These are phyloP conservation scores for Eutolmus rufibarbis DNA, from an alignment of 2,888 invertebrate genomes.

Conservation along the genomic window DNA sequence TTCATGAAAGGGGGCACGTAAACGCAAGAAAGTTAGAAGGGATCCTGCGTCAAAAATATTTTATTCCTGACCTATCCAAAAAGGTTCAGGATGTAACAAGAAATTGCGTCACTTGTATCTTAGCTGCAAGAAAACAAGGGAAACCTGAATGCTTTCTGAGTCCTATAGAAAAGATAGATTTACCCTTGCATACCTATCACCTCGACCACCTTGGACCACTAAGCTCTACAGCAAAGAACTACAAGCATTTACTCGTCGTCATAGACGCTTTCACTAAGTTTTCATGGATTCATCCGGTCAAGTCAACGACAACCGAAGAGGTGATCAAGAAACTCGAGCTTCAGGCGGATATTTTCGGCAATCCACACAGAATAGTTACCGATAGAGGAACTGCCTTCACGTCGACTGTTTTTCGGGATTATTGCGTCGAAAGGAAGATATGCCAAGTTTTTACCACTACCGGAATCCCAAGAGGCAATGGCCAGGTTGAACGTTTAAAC, in stretches of 20 bases:
- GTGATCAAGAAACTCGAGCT: background rate
- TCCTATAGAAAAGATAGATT: background rate
- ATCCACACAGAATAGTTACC: background rate
- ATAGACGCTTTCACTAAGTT: background rate
- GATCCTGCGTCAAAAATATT: background rate
- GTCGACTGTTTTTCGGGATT: background rate
- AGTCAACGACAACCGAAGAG: background rate
- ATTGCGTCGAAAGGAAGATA: background rate
- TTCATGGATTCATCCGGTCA: background rate
- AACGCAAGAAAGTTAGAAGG: background rate
- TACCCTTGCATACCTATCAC: background rate
- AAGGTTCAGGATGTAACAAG: background rate
- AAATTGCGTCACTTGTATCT: background rate
- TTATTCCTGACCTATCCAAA: background rate
- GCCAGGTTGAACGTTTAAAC: too few relatives aligned
- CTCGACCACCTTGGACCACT: background rate
- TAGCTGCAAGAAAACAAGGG: constrained; percentile 1
- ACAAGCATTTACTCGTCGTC: constrained; percentile 53
- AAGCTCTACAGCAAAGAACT: constrained; percentile 48
- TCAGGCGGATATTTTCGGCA: constrained; percentile 24
- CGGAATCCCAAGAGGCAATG: background rate
- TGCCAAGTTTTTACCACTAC: too few relatives aligned
- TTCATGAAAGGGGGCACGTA: constrained; percentile 1
- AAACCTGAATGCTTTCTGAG: background rate
- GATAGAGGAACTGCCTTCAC: constrained; percentile 1